Evolutionary conservation across 2,113 vertebrate species (phyloP).

Genomic region (Clarias macrocephalus): DNA sequence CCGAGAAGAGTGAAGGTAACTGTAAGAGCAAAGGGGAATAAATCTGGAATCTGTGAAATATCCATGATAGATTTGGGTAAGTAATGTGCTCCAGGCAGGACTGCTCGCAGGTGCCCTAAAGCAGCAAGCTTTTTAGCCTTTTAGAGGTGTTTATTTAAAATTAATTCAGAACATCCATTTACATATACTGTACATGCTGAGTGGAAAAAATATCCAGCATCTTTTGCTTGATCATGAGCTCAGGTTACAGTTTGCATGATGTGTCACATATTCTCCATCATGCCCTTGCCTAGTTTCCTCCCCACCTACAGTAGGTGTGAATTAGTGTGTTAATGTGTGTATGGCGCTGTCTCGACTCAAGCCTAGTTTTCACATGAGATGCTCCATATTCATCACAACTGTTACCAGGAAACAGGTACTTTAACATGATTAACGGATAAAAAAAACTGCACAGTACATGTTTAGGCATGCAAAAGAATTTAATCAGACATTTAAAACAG

Average conservation of each 20-base stretch:
- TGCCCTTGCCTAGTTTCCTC: neutral
- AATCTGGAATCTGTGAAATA: neutral
- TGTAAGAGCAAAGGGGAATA: neutral
- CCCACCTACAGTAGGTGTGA: neutral
- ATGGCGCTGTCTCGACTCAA: neutral
- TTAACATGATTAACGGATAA: neutral
- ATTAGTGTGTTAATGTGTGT: neutral
- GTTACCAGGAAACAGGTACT: neutral
- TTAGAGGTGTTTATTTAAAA: conserved; percentile 12
- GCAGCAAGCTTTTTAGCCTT: neutral
- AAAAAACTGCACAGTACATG: neutral
- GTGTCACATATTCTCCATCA: neutral
- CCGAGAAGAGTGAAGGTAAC: neutral
- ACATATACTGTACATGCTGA: neutral
- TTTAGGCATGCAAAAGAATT: neutral
- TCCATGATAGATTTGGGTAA: neutral
- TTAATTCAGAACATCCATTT: neutral
- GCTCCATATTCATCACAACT: too few species aligned
- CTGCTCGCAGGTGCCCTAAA: neutral
- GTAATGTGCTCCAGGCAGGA: conserved; percentile 14
- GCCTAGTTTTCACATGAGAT: neutral
- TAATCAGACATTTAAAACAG: conserved; percentile 7
- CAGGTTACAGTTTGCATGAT: neutral
- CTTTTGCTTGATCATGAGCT: neutral
- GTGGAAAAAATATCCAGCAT: neutral